These are phyloP conservation scores for Thalassophryne amazonica DNA, from an alignment of 2,797 vertebrate genomes.

Conservation along the genomic window DNA sequence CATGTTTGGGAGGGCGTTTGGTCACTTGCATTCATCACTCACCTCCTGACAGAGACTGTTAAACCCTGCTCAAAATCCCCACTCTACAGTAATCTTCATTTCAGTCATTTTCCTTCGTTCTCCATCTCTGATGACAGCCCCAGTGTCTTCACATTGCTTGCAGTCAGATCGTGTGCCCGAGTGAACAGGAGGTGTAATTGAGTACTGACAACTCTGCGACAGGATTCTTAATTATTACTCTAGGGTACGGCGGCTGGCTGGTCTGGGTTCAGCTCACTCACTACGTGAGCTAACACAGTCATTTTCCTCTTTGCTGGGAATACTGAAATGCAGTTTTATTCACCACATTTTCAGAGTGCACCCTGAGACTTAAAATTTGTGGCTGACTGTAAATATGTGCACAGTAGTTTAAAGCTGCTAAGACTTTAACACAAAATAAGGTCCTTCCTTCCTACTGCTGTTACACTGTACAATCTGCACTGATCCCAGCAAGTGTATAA, in stretches of 20 bases:
- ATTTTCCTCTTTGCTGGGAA: slow-evolving; percentile 64
- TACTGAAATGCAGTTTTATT: slow-evolving; percentile 73
- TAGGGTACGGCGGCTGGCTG: slow-evolving; percentile 70
- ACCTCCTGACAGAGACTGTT: slow-evolving; percentile 78
- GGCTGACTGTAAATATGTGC: slow-evolving; percentile 54
- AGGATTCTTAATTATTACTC: slow-evolving; percentile 83
- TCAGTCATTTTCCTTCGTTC: slow-evolving; percentile 71
- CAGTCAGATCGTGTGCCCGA: slow-evolving; percentile 71
- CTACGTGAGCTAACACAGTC: slow-evolving; percentile 69
- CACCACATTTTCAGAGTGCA: slow-evolving; percentile 43
- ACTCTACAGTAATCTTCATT: slow-evolving; percentile 77
- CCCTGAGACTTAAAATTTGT: slow-evolving; percentile 52
- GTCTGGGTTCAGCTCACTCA: slow-evolving; percentile 63
- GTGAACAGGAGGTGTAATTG: slow-evolving; percentile 80
- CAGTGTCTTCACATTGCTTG: slow-evolving; percentile 67
- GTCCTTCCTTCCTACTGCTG: too few species aligned
- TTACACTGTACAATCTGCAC: too few species aligned
- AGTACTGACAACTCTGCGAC: slow-evolving; percentile 78
- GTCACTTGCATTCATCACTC: slow-evolving; percentile 74
- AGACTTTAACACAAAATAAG: slow-evolving; percentile 38
- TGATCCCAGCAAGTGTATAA: slow-evolving; percentile 2
- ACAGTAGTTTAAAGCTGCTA: slow-evolving; percentile 38
- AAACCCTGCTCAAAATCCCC: slow-evolving; percentile 70
- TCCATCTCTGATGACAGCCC: slow-evolving; percentile 69
- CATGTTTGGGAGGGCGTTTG: slow-evolving; percentile 77